A percentile compares a stretch with the other conserved stretches of the same genome.
phyloP scores from a whole-genome alignment of 1,140 invertebrate genomes.

The Anthonomus grandis region DNA sequence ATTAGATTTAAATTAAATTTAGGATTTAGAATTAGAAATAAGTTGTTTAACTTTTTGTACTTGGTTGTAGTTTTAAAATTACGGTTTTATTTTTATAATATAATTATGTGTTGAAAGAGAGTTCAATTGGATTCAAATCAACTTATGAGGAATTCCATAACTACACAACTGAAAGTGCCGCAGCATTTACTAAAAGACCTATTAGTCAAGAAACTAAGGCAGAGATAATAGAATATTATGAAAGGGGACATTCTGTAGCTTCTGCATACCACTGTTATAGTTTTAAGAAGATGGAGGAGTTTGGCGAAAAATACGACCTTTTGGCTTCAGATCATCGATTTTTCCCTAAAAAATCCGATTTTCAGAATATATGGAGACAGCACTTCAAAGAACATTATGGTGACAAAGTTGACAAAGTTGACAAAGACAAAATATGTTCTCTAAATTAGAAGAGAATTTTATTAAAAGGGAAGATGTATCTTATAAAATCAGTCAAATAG shows the following conservation, averaged over 20 bases:
- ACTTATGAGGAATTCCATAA: too few species aligned
- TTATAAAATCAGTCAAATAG: conserved; percentile 4
- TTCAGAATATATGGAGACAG: conserved; percentile 12
- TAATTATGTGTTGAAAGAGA: too few species aligned
- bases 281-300: conserved; percentile 15
- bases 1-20: too few species aligned
- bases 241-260: conserved; percentile 2
- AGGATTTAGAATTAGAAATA: too few species aligned
- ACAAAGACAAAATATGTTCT: too few species aligned
- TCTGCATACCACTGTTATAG: conserved; percentile 6
- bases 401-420: background rate
- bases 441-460: conserved; percentile 14
- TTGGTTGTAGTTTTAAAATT: too few species aligned
- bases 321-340: conserved; percentile 5
- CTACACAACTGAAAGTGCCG: background rate
- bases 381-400: conserved; percentile 9
- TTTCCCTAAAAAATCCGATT: conserved; percentile 14
- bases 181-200: background rate
- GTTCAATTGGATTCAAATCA: too few species aligned
- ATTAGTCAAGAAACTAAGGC: background rate
- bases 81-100: too few species aligned
- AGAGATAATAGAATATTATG: conserved; percentile 1
- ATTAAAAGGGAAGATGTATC: background rate
- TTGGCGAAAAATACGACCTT: conserved; percentile 7
- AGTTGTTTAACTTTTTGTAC: too few species aligned